phyloP scores from a whole-genome alignment of 1,140 invertebrate genomes.

The Hestina assimilis region DNA sequence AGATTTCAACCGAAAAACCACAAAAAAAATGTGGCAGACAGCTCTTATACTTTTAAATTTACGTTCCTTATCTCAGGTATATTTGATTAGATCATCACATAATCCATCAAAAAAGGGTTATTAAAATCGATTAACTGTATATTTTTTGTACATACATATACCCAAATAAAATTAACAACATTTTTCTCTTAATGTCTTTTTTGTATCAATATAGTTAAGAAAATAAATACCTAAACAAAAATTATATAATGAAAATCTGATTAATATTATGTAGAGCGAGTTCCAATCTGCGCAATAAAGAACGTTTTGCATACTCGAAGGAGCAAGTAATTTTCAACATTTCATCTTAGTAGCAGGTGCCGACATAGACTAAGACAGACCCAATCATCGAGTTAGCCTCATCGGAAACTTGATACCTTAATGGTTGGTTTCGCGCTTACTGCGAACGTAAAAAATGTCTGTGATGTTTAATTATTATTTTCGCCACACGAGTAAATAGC shows the following conservation, averaged over 20 bases:
- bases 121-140: too few species aligned
- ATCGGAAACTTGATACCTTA: conserved; percentile 64
- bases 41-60: too few species aligned
- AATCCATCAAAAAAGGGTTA: too few species aligned
- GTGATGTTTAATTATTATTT: conserved; percentile 59
- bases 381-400: conserved; percentile 69
- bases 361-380: conserved; percentile 44
- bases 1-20: too few species aligned
- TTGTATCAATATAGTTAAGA: too few species aligned
- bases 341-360: conserved; percentile 42
- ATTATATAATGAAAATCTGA: not conserved
- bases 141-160: too few species aligned
- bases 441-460: conserved; percentile 55
- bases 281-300: conserved; percentile 4
- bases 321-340: conserved; percentile 21
- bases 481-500: conserved; percentile 58
- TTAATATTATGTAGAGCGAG: not conserved
- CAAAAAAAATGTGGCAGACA: too few species aligned
- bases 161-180: too few species aligned
- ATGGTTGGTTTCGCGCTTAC: conserved; percentile 56
- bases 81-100: too few species aligned
- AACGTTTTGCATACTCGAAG: conserved; percentile 15
- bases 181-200: too few species aligned
- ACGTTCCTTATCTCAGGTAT: too few species aligned
- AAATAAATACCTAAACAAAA: too few species aligned